Conservation (phyloP, 1,140 invertebrate species). For the Ips typographus region DNA sequence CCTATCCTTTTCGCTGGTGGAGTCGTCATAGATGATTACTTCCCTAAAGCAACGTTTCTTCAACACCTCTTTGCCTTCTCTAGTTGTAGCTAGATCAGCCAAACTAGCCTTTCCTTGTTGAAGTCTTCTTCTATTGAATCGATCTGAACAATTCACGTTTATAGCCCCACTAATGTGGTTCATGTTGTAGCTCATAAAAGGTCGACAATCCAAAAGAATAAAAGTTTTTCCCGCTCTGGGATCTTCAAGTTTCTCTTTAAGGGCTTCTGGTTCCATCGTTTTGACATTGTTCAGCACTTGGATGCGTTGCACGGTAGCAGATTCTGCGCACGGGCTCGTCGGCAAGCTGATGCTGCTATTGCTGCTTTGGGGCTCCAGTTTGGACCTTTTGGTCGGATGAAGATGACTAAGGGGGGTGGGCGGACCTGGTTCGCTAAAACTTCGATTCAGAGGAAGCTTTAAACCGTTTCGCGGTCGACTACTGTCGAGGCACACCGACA, state of each 20-base stretch:
- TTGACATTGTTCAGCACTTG: constrained; percentile 51
- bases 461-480: constrained; percentile 59
- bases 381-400: constrained; percentile 57
- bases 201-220: constrained; percentile 69
- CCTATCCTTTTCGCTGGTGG: constrained; percentile 61
- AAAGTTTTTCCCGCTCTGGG: constrained; percentile 47
- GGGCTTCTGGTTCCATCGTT: constrained; percentile 48
- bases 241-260: constrained; percentile 48
- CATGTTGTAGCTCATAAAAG: constrained; percentile 72
- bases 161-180: constrained; percentile 72
- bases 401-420: constrained; percentile 42
- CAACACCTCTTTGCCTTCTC: constrained; percentile 66
- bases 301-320: constrained; percentile 56
- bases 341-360: constrained; percentile 55
- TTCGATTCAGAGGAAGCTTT: constrained; percentile 61
- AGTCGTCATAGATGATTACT: constrained; percentile 72
- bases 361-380: constrained; percentile 55
- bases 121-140: constrained; percentile 69
- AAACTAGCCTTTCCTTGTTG: constrained; percentile 68
- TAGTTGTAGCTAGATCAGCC: constrained; percentile 65
- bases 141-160: constrained; percentile 75
- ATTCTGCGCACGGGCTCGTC: constrained; percentile 61
- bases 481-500: constrained; percentile 58
- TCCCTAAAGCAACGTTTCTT: constrained; percentile 60
- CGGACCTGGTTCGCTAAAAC: constrained; percentile 63